Conservation (phyloP, 1,140 invertebrate genomes). For the Monomorium pharaonis region DNA sequence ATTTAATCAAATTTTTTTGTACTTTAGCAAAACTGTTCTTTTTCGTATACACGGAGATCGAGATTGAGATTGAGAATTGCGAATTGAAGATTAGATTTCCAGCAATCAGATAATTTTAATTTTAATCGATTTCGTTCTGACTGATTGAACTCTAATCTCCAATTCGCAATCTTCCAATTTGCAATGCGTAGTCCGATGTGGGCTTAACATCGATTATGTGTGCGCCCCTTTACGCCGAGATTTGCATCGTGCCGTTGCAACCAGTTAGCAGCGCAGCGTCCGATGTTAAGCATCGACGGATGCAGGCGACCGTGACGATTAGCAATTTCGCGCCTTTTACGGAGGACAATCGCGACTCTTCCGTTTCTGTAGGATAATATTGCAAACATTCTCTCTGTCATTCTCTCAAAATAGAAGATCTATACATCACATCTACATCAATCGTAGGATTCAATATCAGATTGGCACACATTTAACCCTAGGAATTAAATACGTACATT, state of each 20-base stretch:
- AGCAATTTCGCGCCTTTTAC: conserved; percentile 29
- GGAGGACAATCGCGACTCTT: background rate
- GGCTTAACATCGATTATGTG: background rate
- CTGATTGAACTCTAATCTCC: too few species aligned
- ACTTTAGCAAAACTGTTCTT: too few species aligned
- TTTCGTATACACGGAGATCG: too few species aligned
- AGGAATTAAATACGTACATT: background rate
- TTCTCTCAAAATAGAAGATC: background rate
- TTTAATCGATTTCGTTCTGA: too few species aligned
- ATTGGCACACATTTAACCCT: background rate
- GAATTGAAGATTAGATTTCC: too few species aligned
- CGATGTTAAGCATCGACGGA: conserved; percentile 42
- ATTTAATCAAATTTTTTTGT: too few species aligned
- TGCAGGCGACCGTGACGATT: conserved; percentile 17
- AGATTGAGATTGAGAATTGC: too few species aligned
- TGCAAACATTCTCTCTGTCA: background rate
- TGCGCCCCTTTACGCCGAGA: background rate
- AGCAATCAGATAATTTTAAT: too few species aligned
- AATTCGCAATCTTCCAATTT: too few species aligned
- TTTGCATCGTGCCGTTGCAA: conserved; percentile 32
- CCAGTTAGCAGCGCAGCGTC: background rate
- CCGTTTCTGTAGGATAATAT: background rate
- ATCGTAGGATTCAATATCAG: background rate
- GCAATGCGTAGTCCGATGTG: too few species aligned
- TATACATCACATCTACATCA: background rate